A percentile compares a stretch with the other conserved stretches of the same genome.
Conservation (phyloP, 2,888 invertebrate species). For the Quadroppia sp. region DNA sequence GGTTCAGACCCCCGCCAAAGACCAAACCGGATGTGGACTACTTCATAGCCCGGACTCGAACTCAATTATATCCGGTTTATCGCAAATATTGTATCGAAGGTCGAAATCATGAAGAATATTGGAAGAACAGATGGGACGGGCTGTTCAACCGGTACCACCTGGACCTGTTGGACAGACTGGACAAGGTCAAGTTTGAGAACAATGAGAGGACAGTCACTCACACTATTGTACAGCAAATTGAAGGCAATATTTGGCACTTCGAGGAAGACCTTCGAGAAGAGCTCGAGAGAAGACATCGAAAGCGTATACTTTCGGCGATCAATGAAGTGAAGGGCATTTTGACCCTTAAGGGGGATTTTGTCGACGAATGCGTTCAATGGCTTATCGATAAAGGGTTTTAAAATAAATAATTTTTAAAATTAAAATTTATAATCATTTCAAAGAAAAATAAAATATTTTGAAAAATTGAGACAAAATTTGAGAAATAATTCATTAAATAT, state of each 20-base stretch:
- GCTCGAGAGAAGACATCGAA: constrained; percentile 59
- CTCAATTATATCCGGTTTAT: constrained; percentile 79
- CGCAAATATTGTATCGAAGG: constrained; percentile 51
- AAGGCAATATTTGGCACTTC: constrained; percentile 77
- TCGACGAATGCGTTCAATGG: constrained; percentile 65
- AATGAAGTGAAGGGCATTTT: constrained; percentile 70
- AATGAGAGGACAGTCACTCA: constrained; percentile 53
- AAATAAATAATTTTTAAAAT: no score
- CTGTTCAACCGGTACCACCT: constrained; percentile 32
- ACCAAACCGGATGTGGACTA: constrained; percentile 58
- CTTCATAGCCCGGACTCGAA: constrained; percentile 69
- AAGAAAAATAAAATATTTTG: no score
- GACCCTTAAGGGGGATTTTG: constrained; percentile 69
- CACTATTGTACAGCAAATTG: constrained; percentile 65
- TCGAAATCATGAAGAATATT: constrained; percentile 49
- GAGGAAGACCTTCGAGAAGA: constrained; percentile 65
- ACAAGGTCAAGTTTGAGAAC: constrained; percentile 37
- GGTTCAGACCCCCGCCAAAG: constrained; percentile 26
- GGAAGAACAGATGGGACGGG: constrained; percentile 40
- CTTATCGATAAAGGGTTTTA: constrained; percentile 71
- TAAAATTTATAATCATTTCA: no score
- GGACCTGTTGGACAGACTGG: constrained; percentile 28
- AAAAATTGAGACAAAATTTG: no score
- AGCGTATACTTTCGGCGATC: constrained; percentile 63
- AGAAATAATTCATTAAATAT: no score